Base-by-base conservation (phyloP, 1,140 invertebrate genomes). In the Drosophila lacertosa region DNA sequence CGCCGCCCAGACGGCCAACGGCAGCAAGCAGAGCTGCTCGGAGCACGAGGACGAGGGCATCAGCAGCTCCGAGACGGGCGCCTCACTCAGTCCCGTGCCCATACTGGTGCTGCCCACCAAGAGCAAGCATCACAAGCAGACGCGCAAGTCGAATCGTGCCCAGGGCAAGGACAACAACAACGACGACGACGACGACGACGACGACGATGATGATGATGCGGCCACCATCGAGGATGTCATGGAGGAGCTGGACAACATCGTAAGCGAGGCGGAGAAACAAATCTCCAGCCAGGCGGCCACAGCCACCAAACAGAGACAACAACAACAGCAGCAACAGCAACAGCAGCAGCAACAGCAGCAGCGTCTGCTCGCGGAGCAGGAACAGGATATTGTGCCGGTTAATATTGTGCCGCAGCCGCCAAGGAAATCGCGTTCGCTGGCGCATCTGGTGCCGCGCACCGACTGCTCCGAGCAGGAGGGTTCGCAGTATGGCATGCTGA, bases 141-240 rank as follows among this genome's bases (percentile, higher is more conserved):
- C 35, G 35, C 40, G 55, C 4, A 63, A 68, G 15, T 60, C 77
- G 10, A 16, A 32, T 18, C 58, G 53, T 9, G 13, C 26, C 3
- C 48, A 39, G 11, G 39, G n/a, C 0, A 35, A 54, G 11, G 58
- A 71, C 4, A 32, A 57, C n/a, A 37, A 66, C 18, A 66, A 68
- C 4, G 74, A 84, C 7, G 95, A 96, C 75, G 95, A 15, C 0
- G 39, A 54, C 13, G 58, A 71, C 4, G 42, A 57, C n/a, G 42
- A 66, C 18, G 68, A 68, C 4, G 74, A 84, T 10, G 95, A 96
- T 74, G 95, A 95, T 47, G 95, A 97, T 92, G 96, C 95, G 0
- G 96, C 95, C 0, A 97, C 96, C 11, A 97, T 97, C 48, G 96
- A 97, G 72, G 96, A 97, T 92, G 96, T 97, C 0, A 97, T 97